These are phyloP conservation scores for Todiramphus saurophagus DNA, from an alignment of 2,113 vertebrate species.

Conservation along the genomic window DNA sequence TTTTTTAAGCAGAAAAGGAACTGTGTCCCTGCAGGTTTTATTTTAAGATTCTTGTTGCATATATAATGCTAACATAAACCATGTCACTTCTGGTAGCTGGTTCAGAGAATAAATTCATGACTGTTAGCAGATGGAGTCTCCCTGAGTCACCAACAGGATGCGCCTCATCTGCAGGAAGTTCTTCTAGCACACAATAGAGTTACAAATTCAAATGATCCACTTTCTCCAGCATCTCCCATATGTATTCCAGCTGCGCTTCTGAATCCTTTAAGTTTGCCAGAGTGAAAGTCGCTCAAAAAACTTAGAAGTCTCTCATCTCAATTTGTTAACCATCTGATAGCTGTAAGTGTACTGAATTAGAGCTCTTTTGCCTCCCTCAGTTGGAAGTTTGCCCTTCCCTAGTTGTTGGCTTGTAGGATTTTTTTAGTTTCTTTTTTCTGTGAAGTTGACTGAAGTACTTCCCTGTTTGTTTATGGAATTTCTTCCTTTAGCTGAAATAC, in stretches of 20 bases:
- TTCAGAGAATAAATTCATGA: slow-evolving; percentile 12
- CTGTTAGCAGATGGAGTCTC: neutral
- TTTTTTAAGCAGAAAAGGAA: neutral
- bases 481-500: slow-evolving; percentile 21
- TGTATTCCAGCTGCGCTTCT: slow-evolving; percentile 59
- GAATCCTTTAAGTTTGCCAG: slow-evolving; percentile 44
- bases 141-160: neutral
- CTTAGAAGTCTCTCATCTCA: slow-evolving; percentile 44
- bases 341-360: slow-evolving; percentile 17
- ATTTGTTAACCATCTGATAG: slow-evolving; percentile 64
- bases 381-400: slow-evolving; percentile 21
- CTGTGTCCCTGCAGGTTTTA: neutral
- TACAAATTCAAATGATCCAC: slow-evolving; percentile 52
- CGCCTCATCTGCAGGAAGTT: slow-evolving; percentile 56
- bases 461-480: slow-evolving; percentile 32
- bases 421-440: neutral
- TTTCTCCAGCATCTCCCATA: slow-evolving; percentile 46
- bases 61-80: neutral
- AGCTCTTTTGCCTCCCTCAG: slow-evolving; percentile 7
- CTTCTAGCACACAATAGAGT: slow-evolving; percentile 30
- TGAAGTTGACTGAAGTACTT: neutral
- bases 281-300: slow-evolving; percentile 13
- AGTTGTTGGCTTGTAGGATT: neutral
- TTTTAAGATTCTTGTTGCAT: slow-evolving; percentile 30
- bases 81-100: slow-evolving; percentile 30